A percentile compares a stretch with the other conserved stretches of the same genome.
Conservation (phyloP, 2,113 vertebrate genomes). For the Chamaea fasciata region DNA sequence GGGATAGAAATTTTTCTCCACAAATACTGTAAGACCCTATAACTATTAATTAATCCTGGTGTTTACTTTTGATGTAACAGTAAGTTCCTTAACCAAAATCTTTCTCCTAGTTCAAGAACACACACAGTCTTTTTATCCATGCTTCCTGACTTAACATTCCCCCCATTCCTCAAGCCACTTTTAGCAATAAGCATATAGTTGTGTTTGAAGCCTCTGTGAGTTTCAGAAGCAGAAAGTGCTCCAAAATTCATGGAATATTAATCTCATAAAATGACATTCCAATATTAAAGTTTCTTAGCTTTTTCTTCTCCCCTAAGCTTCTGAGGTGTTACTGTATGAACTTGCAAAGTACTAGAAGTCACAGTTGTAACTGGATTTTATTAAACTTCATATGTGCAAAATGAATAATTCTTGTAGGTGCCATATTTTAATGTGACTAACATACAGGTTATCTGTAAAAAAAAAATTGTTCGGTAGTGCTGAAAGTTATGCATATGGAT, state of each 20-base stretch:
- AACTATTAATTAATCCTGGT: neutral
- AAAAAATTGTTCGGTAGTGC: neutral
- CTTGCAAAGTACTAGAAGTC: neutral
- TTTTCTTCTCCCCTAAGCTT: neutral
- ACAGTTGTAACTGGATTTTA: neutral
- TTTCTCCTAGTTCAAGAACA: neutral
- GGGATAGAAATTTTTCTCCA: neutral
- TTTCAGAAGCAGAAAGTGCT: neutral
- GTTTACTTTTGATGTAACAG: neutral
- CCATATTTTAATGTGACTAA: neutral
- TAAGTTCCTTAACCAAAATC: neutral
- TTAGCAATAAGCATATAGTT: neutral
- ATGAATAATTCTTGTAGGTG: neutral
- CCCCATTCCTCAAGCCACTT: neutral
- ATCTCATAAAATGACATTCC: neutral
- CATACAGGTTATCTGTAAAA: neutral
- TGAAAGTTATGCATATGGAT: neutral
- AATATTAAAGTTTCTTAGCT: neutral
- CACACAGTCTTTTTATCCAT: neutral
- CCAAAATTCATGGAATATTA: neutral
- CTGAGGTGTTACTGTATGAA: neutral
- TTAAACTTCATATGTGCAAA: constrained; percentile 2
- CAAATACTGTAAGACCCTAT: neutral
- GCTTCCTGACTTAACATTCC: neutral
- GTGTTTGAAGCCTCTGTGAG: neutral